These are phyloP conservation scores for Caranx melampygus DNA, from an alignment of 2,113 vertebrate species.

Conservation along the genomic window DNA sequence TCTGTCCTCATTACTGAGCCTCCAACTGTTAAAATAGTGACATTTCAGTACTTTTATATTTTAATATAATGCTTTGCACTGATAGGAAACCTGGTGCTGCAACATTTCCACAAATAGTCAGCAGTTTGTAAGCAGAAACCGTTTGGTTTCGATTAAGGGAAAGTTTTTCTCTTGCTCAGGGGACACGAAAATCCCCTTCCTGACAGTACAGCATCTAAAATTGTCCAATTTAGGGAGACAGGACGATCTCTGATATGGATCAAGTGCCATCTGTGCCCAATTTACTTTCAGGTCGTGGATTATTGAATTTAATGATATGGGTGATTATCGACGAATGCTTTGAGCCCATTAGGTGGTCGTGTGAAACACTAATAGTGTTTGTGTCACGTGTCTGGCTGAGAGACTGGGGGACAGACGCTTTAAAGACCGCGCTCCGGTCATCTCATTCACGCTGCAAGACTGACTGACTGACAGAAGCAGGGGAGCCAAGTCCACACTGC, in stretches of 20 bases:
- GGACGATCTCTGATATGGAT: constrained; percentile 56
- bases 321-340: constrained; percentile 79
- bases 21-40: not conserved
- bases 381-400: constrained; percentile 80
- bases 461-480: constrained; percentile 65
- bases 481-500: constrained; percentile 23
- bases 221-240: constrained; percentile 50
- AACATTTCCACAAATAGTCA: not conserved
- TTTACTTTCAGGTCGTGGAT: constrained; percentile 67
- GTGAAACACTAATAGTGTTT: constrained; percentile 80
- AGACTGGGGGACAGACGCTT: constrained; percentile 65
- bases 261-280: constrained; percentile 85
- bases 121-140: not conserved
- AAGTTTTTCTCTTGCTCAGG: constrained; percentile 18
- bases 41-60: not conserved
- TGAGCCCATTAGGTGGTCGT: constrained; percentile 77
- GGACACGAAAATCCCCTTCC: constrained; percentile 1
- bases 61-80: not conserved
- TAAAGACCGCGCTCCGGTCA: constrained; percentile 73
- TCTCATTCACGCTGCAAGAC: constrained; percentile 63
- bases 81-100: not conserved
- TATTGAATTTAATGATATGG: constrained; percentile 83
- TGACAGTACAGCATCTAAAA: constrained; percentile 21
- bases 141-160: constrained; percentile 22
- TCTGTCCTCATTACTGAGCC: not conserved